Evolutionary conservation across 2,113 vertebrate species (phyloP).

Genomic region (Trogon surrucura): DNA sequence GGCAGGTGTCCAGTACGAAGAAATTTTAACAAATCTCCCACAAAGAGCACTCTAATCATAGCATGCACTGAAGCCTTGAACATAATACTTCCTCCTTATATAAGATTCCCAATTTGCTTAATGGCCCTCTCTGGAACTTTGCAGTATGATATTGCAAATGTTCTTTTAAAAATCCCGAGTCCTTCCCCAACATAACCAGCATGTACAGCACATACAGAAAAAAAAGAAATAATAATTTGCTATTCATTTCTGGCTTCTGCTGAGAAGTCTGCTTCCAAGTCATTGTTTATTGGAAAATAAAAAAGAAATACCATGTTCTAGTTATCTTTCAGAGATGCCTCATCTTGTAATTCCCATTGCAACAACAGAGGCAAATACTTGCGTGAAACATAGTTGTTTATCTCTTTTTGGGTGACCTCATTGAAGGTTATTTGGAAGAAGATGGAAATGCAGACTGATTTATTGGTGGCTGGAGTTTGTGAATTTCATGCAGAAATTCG

Average conservation of each 20-base stretch:
- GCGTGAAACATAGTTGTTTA: conserved; percentile 12
- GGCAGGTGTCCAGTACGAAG: conserved; percentile 54
- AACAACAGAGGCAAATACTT: conserved; percentile 22
- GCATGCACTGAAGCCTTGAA: conserved; percentile 51
- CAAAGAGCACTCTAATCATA: conserved; percentile 58
- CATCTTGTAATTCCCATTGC: conserved; percentile 45
- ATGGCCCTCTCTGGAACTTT: neutral
- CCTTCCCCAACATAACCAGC: neutral
- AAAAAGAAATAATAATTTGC: neutral
- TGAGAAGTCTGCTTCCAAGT: conserved; percentile 36
- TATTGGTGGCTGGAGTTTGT: conserved; percentile 9
- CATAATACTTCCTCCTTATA: conserved; percentile 6
- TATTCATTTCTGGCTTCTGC: conserved; percentile 29
- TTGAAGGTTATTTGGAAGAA: conserved; percentile 8
- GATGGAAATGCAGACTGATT: conserved; percentile 25
- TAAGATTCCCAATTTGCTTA: conserved; percentile 44
- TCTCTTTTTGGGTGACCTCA: conserved; percentile 50
- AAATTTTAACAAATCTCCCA: conserved; percentile 56
- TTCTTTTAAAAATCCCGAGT: neutral
- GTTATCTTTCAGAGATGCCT: conserved; percentile 20
- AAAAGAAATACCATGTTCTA: conserved; percentile 28
- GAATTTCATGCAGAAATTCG: neutral
- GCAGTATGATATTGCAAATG: neutral
- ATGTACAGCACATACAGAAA: neutral
- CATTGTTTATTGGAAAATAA: conserved; percentile 38